Evolutionary conservation across 2,797 vertebrate species (phyloP).

Genomic region (Syngnathus rostellatus): DNA sequence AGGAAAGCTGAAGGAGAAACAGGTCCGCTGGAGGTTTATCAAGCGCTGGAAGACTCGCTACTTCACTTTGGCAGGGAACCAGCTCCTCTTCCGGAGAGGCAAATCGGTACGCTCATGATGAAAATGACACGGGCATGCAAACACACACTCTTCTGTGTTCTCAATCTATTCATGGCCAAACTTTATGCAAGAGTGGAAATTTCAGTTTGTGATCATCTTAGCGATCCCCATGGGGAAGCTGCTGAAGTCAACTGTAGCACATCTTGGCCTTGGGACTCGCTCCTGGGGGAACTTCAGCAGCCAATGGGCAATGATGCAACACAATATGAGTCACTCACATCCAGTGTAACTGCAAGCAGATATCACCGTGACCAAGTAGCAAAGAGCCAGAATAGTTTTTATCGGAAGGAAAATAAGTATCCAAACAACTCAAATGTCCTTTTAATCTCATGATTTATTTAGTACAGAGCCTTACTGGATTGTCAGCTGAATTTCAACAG

Average conservation of each 20-base stretch:
- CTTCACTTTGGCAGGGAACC: conserved; percentile 93
- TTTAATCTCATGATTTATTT: not conserved
- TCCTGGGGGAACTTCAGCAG: conserved; percentile 28
- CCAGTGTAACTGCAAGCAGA: conserved; percentile 32
- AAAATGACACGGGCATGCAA: not conserved
- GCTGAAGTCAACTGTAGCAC: conserved; percentile 29
- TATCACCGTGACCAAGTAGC: conserved; percentile 35
- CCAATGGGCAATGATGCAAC: conserved; percentile 30
- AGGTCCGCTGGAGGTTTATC: conserved; percentile 95
- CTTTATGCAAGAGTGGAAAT: conserved; percentile 35
- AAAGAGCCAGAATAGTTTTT: conserved; percentile 6
- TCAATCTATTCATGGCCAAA: conserved; percentile 33
- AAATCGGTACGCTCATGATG: conserved; percentile 79
- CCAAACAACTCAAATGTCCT: not conserved
- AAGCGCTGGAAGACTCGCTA: conserved; percentile 96
- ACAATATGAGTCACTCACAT: conserved; percentile 45
- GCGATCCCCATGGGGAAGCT: conserved; percentile 23
- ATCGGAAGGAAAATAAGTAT: not conserved
- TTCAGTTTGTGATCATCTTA: conserved; percentile 22
- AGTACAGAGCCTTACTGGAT: not conserved
- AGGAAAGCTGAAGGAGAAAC: conserved; percentile 94
- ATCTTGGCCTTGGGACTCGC: conserved; percentile 21
- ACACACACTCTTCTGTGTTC: conserved; percentile 9
- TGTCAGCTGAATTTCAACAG: not conserved
- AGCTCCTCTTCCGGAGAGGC: conserved; percentile 87